Base-by-base conservation (phyloP, 1,140 invertebrate species). In the Drosophila nigromelanica region DNA sequence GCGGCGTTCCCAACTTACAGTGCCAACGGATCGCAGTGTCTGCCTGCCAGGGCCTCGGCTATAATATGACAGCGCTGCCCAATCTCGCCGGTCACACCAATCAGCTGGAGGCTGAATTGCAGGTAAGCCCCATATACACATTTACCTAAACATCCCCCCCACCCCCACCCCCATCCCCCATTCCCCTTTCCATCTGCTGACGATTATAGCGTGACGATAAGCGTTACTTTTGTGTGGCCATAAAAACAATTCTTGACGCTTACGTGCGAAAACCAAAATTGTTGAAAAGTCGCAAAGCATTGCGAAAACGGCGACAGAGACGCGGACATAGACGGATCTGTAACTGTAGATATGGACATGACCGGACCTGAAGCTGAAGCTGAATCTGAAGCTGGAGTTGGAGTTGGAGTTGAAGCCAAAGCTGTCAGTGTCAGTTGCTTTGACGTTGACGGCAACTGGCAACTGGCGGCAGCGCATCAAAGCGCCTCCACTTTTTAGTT, bases 41-140 rank as follows among this genome's bases (percentile, higher is more conserved):
- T 10, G 93, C 97, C 91, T 98, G 97, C 89, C 94, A 95, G 87
- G 95, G 96, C 77, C 92, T 98, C 73, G 95, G 95, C 75, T 98
- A 98, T 93, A 98, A 97, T 92, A 94, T 96, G 92, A 98, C 97
- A 8, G 94, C 95, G n/a, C 96, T 97, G 95, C 97, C 96, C 39
- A 97, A 97, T 92, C 94, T 96, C 50, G 94, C 96, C 92, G 95
- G 95, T 3, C 96, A 97, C 87, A 93, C 94, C 52, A 95, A 95
- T 90, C 96, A 97, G 91, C 93, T 94, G 78, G 94, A 95, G 81
- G 96, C 96, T 52, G 94, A 95, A 83, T 92, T 94, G 79, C 94
- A 93, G 94, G 95, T 96, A 93, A 80, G 72, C 27, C 18, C 8
- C n/a, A n/a, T 7, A 24, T 24, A 24, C 21, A 24, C 21, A 24